A percentile compares a stretch with the other conserved stretches of the same genome.
These are phyloP conservation scores for Bufotes viridis DNA, from an alignment of 2,797 vertebrate genomes.

Conservation along the genomic window DNA sequence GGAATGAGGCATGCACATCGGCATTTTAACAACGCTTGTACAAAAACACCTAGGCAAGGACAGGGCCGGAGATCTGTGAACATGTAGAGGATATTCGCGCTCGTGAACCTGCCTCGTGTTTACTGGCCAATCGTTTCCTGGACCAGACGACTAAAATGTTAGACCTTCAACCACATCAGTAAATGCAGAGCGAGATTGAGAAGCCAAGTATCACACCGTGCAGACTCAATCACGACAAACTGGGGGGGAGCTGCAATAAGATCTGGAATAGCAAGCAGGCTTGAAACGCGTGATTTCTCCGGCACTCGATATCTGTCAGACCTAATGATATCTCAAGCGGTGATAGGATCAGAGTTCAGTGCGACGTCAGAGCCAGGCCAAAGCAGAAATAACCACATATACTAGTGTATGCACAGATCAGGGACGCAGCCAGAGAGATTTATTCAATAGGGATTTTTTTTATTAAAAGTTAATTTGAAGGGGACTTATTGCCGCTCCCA, in stretches of 20 bases:
- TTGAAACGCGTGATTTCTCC: neutral
- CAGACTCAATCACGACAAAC: neutral
- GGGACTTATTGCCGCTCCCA: no score
- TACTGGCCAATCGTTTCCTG: neutral
- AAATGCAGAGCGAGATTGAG: neutral
- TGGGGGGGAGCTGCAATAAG: neutral
- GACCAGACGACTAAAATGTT: neutral
- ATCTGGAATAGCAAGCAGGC: neutral
- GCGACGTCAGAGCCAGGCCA: slow-evolving; percentile 25
- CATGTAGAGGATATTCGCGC: no score
- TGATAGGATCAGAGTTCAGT: neutral
- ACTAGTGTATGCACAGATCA: neutral
- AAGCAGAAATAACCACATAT: neutral
- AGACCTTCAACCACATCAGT: neutral
- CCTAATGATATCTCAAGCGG: slow-evolving; percentile 8
- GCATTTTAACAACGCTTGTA: neutral
- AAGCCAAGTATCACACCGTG: no score
- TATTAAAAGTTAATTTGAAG: no score
- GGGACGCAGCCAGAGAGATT: neutral
- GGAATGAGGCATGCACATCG: neutral
- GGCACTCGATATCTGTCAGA: neutral
- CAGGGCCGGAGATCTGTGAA: no score
- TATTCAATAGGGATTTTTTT: no score
- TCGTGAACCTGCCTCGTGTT: neutral
- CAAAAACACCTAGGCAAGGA: neutral